Evolutionary conservation across 2,113 vertebrate species (phyloP).

Genomic region (Labeo catla): DNA sequence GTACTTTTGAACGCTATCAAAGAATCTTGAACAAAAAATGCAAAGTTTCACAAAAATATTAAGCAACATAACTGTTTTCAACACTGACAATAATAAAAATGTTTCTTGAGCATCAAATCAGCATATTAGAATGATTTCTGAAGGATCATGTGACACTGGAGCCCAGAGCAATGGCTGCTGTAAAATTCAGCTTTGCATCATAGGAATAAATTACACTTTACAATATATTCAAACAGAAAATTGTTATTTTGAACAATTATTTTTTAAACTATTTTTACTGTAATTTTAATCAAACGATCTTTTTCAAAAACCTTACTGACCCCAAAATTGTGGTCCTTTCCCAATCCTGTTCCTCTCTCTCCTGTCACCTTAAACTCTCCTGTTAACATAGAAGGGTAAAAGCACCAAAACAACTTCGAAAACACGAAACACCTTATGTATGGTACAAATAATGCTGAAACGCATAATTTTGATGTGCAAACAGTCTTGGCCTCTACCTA

Average conservation of each 20-base stretch:
- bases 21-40: no score
- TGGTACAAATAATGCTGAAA: neutral
- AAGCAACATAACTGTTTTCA: neutral
- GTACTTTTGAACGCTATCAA: no score
- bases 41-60: no score
- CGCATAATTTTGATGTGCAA: neutral
- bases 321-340: neutral
- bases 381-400: neutral
- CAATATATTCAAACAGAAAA: neutral
- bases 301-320: neutral
- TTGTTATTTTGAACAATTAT: neutral
- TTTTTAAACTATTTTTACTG: neutral
- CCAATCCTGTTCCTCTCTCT: neutral
- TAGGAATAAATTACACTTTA: neutral
- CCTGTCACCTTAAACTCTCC: neutral
- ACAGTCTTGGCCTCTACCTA: neutral
- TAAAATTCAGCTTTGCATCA: neutral
- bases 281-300: neutral
- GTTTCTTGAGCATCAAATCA: no score
- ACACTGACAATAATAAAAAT: neutral
- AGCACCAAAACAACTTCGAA: neutral
- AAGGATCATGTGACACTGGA: no score
- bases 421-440: neutral
- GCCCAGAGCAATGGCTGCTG: no score
- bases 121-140: no score